Base-by-base conservation (phyloP, 2,113 vertebrate species). In the Myotis lucifugus region DNA sequence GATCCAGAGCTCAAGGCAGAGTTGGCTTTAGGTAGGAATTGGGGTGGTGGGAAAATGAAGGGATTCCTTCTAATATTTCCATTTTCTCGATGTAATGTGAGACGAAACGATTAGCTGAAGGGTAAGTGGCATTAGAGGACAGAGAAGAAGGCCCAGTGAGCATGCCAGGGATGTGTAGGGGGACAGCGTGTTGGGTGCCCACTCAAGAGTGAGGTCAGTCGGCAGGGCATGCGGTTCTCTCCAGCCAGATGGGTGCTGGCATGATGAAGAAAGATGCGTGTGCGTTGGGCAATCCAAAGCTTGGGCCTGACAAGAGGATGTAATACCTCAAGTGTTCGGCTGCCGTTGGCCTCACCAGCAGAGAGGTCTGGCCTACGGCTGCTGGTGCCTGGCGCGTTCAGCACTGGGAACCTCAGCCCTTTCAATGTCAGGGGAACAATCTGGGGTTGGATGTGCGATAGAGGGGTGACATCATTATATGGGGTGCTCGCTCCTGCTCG, bases 91-190 rank as follows among this genome's bases (percentile, higher is more conserved):
- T 34, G 42, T 56, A 42, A 15, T 2, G 34, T n/a, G 23, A 54
- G 48, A 48, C 3, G 3, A 66, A 78, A 11, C 0, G 2, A 46
- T 21, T 12, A 37, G 8, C 84, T 37, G 48, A 40, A 66, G 73
- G n/a, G 0, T 6, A 64, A 1, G 14, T 42, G 76, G 10, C 27
- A n/a, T 3, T 17, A 5, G 37, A 56, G 48, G 69, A 69, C 17
- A 72, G 48, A 83, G 67, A 78, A 50, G 40, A 40, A 19, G n/a
- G 59, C 25, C 1, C 83, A 85, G 77, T 8, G 48, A n/a, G 50
- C 6, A 37, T 6, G 8, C 17, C 46, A 29, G 37, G 25, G 42
- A 3, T 0, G 0, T 0, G 6, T 2, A 3, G 66, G 34, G 74
- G 52, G 4, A 18, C 0, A 17, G 32, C 2, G 0, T 4, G 17